A percentile compares a stretch with the other conserved stretches of the same genome.
Evolutionary conservation across 2,888 invertebrate species (phyloP).

Genomic region (Halictus quadricinctus): DNA sequence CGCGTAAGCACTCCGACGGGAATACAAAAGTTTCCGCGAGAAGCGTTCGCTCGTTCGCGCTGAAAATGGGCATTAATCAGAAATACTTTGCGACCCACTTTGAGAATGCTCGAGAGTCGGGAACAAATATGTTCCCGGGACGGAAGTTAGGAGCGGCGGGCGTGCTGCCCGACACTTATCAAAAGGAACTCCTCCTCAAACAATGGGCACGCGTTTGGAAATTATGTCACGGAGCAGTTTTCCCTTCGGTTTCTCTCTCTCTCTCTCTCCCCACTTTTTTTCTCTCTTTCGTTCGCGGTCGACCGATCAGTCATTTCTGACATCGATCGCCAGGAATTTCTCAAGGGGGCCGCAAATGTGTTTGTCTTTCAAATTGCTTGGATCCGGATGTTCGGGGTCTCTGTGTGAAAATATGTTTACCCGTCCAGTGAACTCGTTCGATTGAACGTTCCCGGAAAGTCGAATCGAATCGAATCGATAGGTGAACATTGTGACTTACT

Average conservation of each 20-base stretch:
- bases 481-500: background rate
- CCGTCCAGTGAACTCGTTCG: slow-evolving; percentile 8
- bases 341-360: slow-evolving; percentile 57
- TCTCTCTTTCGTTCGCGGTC: background rate
- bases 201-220: slow-evolving; percentile 51
- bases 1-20: slow-evolving; percentile 40
- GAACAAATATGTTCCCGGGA: slow-evolving; percentile 45
- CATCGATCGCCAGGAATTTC: slow-evolving; percentile 58
- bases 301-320: slow-evolving; percentile 54
- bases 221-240: slow-evolving; percentile 55
- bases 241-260: background rate
- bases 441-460: slow-evolving; percentile 5
- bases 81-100: slow-evolving; percentile 62
- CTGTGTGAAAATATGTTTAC: slow-evolving; percentile 46
- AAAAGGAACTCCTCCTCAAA: slow-evolving; percentile 38
- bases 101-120: slow-evolving; percentile 42
- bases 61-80: slow-evolving; percentile 62
- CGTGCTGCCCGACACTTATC: slow-evolving; percentile 26
- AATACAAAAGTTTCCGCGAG: slow-evolving; percentile 52
- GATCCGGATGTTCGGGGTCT: slow-evolving; percentile 31
- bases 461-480: slow-evolving; percentile 45
- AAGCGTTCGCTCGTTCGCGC: slow-evolving; percentile 50
- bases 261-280: background rate
- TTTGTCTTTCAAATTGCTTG: slow-evolving; percentile 62
- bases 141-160: slow-evolving; percentile 13